Conservation (phyloP, 1,140 invertebrate species). For the Drosophila equinoxialis region DNA sequence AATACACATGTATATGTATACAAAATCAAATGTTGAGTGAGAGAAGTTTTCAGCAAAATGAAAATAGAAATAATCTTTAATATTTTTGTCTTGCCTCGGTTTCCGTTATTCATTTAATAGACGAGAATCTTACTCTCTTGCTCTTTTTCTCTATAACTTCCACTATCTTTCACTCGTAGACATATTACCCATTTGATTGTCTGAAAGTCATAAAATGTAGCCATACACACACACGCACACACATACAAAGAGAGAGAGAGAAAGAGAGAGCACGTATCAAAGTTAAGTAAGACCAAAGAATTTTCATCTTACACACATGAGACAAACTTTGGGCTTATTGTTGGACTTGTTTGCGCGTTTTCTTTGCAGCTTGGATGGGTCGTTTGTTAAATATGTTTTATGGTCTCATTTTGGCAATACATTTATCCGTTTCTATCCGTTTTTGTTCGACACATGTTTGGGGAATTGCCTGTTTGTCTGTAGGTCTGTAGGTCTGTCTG, state of each 20-base stretch:
- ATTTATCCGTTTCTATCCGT: constrained; percentile 37
- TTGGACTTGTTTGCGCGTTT: constrained; percentile 10
- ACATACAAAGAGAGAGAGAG: too few relatives aligned
- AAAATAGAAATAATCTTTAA: too few relatives aligned
- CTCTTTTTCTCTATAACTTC: too few relatives aligned
- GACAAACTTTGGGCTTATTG: constrained; percentile 1
- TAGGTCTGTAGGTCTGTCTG: constrained; percentile 28
- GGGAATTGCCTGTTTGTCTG: constrained; percentile 54
- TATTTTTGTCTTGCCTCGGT: too few relatives aligned
- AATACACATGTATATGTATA: too few relatives aligned
- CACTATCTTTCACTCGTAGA: too few relatives aligned
- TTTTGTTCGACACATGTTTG: constrained; percentile 12
- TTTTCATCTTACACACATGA: constrained; percentile 14
- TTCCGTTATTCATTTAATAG: too few relatives aligned
- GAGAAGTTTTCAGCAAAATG: too few relatives aligned
- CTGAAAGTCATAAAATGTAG: constrained; percentile 5
- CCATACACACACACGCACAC: not conserved
- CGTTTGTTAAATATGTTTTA: constrained; percentile 43
- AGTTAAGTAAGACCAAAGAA: constrained; percentile 20
- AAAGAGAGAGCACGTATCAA: too few relatives aligned
- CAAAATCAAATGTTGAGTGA: too few relatives aligned
- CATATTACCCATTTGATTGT: not conserved
- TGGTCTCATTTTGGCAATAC: constrained; percentile 47
- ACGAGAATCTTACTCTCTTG: too few relatives aligned
- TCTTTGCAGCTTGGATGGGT: not conserved